Percentiles rank a stretch among this genome's conserved stretches.
phyloP scores from a whole-genome alignment of 2,888 invertebrate species.

The Calameuta pallipes region DNA sequence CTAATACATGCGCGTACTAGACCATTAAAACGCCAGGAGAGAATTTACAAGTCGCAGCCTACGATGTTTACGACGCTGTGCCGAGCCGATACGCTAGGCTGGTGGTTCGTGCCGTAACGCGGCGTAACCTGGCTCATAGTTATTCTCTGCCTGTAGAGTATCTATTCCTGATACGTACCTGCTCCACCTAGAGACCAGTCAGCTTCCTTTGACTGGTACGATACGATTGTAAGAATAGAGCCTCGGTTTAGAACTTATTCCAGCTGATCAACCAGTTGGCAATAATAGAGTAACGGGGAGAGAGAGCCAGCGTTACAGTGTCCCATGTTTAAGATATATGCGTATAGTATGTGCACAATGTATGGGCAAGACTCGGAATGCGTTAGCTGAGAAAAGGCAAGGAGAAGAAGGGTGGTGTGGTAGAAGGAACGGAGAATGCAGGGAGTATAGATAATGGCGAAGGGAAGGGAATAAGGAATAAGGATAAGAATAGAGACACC shows the following conservation, averaged over 20 bases:
- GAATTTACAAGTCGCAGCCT: conserved; percentile 57
- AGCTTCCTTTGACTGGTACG: not conserved
- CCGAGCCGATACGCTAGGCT: conserved; percentile 34
- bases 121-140: not conserved
- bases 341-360: not conserved
- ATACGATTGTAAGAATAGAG: not conserved
- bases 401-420: conserved; percentile 7
- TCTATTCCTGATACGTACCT: not conserved
- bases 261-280: not conserved
- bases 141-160: not conserved
- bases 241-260: not conserved
- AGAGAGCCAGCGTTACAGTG: not conserved
- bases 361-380: not conserved
- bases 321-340: not conserved
- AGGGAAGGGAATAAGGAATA: not conserved
- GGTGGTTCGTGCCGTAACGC: conserved; percentile 4
- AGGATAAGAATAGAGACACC: not conserved
- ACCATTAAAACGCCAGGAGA: conserved; percentile 63
- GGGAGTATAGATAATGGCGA: conserved; percentile 4
- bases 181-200: not conserved
- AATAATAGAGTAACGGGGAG: not conserved
- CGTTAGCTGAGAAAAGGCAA: conserved; percentile 8
- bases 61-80: conserved; percentile 59
- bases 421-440: conserved; percentile 12
- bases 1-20: conserved; percentile 58